Percentiles rank a stretch among this genome's conserved stretches.
phyloP scores from a whole-genome alignment of 2,113 vertebrate genomes.

The Nothobranchius kuhntae region DNA sequence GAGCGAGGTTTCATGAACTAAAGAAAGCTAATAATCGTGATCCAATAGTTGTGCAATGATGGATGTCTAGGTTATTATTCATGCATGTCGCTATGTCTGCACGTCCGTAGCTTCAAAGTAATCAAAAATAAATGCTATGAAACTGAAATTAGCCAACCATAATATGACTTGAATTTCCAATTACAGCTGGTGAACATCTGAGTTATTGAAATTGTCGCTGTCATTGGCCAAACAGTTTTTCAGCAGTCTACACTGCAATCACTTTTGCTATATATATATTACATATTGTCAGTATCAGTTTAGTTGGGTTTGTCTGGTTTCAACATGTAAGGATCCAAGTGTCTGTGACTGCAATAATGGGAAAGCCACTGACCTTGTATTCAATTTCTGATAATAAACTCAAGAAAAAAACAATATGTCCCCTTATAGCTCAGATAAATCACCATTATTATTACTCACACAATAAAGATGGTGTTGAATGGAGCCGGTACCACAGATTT shows the following conservation, averaged over 20 bases:
- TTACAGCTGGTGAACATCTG: slow-evolving; percentile 9
- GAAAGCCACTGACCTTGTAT: not conserved
- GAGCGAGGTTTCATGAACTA: slow-evolving; percentile 30
- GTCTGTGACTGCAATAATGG: not conserved
- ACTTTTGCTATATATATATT: not conserved
- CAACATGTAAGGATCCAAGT: not conserved
- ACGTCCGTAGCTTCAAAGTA: slow-evolving; percentile 20
- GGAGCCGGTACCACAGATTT: not conserved
- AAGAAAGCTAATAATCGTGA: slow-evolving; percentile 38
- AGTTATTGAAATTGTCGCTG: slow-evolving; percentile 13
- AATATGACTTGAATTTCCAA: slow-evolving; percentile 27
- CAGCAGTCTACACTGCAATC: slow-evolving; percentile 1
- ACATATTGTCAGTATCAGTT: slow-evolving; percentile 1
- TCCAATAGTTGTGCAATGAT: slow-evolving; percentile 47
- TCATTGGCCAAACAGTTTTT: slow-evolving; percentile 4
- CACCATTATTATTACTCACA: not conserved
- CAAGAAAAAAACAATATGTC: not conserved
- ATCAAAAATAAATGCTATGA: slow-evolving; percentile 7
- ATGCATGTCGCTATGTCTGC: slow-evolving; percentile 14
- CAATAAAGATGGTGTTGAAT: not conserved
- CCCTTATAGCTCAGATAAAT: not conserved
- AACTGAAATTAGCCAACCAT: slow-evolving; percentile 17
- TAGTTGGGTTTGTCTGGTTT: not conserved
- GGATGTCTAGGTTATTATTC: slow-evolving; percentile 33
- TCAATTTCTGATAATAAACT: not conserved